A percentile compares a stretch with the other conserved stretches of the same genome.
phyloP scores from a whole-genome alignment of 2,797 vertebrate genomes.

The Platyrinchus mystaceus region DNA sequence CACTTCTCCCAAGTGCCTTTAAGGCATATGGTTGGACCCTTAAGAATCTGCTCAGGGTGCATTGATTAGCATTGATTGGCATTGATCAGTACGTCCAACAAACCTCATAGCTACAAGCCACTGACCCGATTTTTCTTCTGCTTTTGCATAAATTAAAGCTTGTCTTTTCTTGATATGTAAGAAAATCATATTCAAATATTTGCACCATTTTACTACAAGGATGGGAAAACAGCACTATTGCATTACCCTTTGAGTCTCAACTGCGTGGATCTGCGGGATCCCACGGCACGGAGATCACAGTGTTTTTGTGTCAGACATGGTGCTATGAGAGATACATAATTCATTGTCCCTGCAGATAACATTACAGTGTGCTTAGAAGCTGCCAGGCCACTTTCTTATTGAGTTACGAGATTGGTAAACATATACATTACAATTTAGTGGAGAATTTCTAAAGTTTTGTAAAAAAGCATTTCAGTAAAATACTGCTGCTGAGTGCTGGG shows the following conservation, averaged over 20 bases:
- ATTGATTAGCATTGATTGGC: background rate
- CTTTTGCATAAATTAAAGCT: background rate
- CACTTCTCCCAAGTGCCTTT: background rate
- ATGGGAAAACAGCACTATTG: background rate
- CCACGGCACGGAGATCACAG: background rate
- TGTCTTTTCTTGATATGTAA: background rate
- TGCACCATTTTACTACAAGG: background rate
- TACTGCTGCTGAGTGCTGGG: background rate
- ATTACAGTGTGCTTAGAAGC: constrained; percentile 15
- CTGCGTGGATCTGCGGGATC: background rate
- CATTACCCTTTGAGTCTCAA: background rate
- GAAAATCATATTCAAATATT: background rate
- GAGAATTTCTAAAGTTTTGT: background rate
- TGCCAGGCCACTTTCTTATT: constrained; percentile 33
- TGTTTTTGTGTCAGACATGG: background rate
- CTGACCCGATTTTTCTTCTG: background rate
- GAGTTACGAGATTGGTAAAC: constrained; percentile 20
- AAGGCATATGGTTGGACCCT: background rate
- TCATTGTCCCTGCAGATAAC: constrained; percentile 44
- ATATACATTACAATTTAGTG: constrained; percentile 14
- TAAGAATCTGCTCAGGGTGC: background rate
- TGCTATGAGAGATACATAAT: constrained; percentile 38
- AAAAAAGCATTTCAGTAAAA: constrained; percentile 20
- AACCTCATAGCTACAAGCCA: background rate
- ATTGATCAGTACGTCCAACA: background rate